Conservation (phyloP, 2,797 vertebrate species). For the Otus scops region DNA sequence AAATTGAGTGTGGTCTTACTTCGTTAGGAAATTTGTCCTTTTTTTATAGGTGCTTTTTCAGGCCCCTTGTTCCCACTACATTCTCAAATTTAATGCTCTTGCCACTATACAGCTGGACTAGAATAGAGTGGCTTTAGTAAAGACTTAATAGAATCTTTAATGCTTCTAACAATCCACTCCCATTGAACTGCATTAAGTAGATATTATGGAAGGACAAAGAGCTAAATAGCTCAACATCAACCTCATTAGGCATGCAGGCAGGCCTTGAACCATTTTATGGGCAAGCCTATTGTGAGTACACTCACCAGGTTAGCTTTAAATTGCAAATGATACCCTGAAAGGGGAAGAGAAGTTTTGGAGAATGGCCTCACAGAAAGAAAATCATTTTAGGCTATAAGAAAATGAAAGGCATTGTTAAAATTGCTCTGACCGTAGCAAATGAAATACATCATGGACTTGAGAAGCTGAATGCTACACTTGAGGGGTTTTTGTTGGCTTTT, state of each 20-base stretch:
- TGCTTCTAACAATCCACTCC: constrained; percentile 93
- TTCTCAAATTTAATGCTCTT: constrained; percentile 80
- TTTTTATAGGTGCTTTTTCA: constrained; percentile 79
- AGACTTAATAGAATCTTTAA: constrained; percentile 99
- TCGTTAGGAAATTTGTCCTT: constrained; percentile 61
- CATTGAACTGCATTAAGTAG: constrained; percentile 98
- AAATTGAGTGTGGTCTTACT: constrained; percentile 44
- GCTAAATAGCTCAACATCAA: constrained; percentile 97
- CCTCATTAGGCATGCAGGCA: constrained; percentile 93
- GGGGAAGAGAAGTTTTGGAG: constrained; percentile 81
- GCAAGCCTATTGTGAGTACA: constrained; percentile 88
- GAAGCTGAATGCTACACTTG: constrained; percentile 84
- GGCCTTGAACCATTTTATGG: constrained; percentile 88
- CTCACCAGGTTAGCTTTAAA: constrained; percentile 99
- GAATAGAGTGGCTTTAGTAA: constrained; percentile 90
- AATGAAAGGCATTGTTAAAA: constrained; percentile 88
- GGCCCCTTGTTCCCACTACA: constrained; percentile 77
- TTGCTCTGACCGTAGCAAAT: constrained; percentile 91
- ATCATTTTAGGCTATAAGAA: constrained; percentile 87
- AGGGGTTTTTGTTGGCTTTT: constrained; percentile 31
- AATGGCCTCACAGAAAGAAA: constrained; percentile 79
- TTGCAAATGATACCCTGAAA: constrained; percentile 99
- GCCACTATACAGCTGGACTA: constrained; percentile 84
- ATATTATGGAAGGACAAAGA: constrained; percentile 97
- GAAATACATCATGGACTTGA: constrained; percentile 89